Percentiles rank a stretch among this genome's conserved stretches.
These are phyloP conservation scores for Proterorhinus semilunaris DNA, from an alignment of 2,113 vertebrate genomes.

Conservation along the genomic window DNA sequence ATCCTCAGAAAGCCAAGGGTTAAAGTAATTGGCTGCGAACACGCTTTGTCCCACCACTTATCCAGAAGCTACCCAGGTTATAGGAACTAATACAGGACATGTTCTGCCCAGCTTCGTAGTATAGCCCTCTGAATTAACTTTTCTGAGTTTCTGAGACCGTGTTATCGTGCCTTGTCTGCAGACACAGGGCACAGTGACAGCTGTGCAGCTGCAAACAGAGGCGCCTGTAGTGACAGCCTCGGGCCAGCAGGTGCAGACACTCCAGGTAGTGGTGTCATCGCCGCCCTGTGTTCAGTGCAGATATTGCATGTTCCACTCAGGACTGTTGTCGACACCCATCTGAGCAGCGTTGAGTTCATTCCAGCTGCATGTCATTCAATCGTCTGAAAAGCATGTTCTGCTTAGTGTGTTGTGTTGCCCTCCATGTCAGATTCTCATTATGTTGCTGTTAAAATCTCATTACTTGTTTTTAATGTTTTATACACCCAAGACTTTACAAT, in stretches of 20 bases:
- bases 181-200: constrained; percentile 97
- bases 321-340: constrained; percentile 47
- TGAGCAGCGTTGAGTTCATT: constrained; percentile 46
- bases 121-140: not conserved
- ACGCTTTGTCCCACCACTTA: no score
- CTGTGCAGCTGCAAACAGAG: constrained; percentile 99
- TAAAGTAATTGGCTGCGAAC: no score
- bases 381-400: constrained; percentile 62
- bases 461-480: not conserved
- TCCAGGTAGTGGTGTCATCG: constrained; percentile 99
- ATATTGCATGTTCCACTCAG: constrained; percentile 57
- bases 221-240: constrained; percentile 94
- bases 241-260: constrained; percentile 99
- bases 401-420: constrained; percentile 38
- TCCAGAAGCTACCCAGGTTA: no score
- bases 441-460: constrained; percentile 26
- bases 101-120: no score
- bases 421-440: constrained; percentile 27
- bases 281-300: constrained; percentile 65
- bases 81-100: no score
- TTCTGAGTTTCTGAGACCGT: constrained; percentile 42
- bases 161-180: constrained; percentile 82
- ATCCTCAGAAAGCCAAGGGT: no score
- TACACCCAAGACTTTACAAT: no score
- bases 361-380: constrained; percentile 48